These are phyloP conservation scores for Hydraecia micacea DNA, from an alignment of 2,888 invertebrate genomes.

Conservation along the genomic window DNA sequence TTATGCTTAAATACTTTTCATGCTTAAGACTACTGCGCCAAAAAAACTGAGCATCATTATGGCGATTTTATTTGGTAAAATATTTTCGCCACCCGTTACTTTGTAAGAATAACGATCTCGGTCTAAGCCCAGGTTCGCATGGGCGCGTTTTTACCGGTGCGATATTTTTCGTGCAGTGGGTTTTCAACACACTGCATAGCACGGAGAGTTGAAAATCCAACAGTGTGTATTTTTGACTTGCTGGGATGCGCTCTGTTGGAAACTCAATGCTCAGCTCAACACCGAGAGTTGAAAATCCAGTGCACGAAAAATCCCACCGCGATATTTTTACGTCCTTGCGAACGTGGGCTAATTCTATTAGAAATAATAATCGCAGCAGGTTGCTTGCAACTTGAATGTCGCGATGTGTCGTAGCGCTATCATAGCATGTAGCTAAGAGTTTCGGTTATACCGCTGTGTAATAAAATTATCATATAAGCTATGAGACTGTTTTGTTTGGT, in stretches of 20 bases:
- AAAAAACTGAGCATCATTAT: background rate
- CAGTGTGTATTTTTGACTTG: background rate
- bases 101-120: background rate
- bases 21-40: background rate
- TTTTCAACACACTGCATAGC: too few relatives aligned
- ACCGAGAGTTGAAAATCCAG: background rate
- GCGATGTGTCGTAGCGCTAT: background rate
- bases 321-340: background rate
- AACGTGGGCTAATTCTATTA: background rate
- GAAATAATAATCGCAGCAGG: background rate
- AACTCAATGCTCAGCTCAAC: background rate
- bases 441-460: conserved; percentile 7
- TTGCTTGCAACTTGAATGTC: background rate
- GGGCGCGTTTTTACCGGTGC: background rate
- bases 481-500: background rate
- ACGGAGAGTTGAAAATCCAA: background rate
- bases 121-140: too few relatives aligned
- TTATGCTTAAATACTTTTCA: background rate
- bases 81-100: background rate
- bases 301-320: background rate
- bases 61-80: conserved; percentile 3
- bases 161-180: background rate
- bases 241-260: background rate
- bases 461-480: background rate
- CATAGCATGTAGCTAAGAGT: background rate